Evolutionary conservation across 2,888 invertebrate genomes (phyloP).

Genomic region (Agrotis puta): DNA sequence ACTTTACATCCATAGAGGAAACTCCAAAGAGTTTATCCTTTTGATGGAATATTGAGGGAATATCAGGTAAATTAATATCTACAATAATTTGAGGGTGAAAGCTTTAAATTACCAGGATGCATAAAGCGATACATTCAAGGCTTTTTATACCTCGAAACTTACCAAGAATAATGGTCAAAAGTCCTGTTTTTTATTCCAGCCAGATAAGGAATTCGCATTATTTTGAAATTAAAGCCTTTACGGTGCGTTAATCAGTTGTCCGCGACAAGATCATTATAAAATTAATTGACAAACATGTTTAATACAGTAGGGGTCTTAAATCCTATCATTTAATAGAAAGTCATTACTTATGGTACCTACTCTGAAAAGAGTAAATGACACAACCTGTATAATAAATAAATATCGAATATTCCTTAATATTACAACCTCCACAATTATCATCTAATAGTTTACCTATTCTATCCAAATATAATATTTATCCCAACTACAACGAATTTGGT

Average conservation of each 20-base stretch:
- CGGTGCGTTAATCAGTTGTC: slow-evolving; percentile 12
- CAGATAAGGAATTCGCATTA: background rate
- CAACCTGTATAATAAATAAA: background rate
- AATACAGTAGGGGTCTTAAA: background rate
- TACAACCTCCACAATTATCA: background rate
- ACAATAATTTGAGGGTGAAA: background rate
- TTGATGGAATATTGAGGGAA: background rate
- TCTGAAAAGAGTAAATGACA: background rate
- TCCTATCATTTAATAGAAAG: slow-evolving; percentile 13
- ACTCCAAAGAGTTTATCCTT: background rate
- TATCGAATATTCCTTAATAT: slow-evolving; percentile 1
- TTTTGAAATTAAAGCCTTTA: slow-evolving; percentile 5
- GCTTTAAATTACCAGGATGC: no score
- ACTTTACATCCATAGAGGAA: background rate
- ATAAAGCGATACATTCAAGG: background rate
- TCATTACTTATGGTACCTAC: background rate
- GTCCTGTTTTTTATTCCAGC: background rate
- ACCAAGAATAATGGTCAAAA: slow-evolving; percentile 2
- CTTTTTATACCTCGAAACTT: background rate
- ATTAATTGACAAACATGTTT: slow-evolving; percentile 23
- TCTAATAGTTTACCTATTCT: no score
- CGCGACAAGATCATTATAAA: no score
- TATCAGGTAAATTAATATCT: no score
- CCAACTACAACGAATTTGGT: background rate
- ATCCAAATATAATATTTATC: background rate